phyloP scores from a whole-genome alignment of 2,888 invertebrate genomes.

The Neoascia interrupta region DNA sequence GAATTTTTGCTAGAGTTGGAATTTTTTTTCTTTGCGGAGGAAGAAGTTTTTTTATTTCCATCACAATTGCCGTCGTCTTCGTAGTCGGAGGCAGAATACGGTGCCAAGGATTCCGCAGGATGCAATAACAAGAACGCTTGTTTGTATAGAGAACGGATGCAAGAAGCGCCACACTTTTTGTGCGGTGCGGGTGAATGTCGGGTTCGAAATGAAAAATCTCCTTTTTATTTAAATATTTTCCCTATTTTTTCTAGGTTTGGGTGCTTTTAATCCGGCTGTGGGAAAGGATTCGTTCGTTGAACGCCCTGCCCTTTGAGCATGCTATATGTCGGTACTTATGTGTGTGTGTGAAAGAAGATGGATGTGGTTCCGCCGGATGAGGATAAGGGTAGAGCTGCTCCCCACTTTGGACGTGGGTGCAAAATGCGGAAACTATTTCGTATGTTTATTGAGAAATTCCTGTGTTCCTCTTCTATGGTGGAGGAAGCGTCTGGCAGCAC shows the following conservation, averaged over 20 bases:
- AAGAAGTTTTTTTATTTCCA: constrained; percentile 52
- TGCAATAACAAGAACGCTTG: constrained; percentile 68
- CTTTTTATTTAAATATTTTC: constrained; percentile 69
- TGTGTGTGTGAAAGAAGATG: constrained; percentile 60
- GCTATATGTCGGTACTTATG: background rate
- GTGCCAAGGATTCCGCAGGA: constrained; percentile 68
- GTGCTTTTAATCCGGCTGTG: constrained; percentile 61
- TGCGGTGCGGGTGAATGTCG: constrained; percentile 65
- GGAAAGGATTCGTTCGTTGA: constrained; percentile 59
- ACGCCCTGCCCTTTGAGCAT: constrained; percentile 45
- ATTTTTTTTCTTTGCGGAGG: constrained; percentile 30
- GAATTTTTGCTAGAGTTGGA: constrained; percentile 55
- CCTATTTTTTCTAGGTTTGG: constrained; percentile 21
- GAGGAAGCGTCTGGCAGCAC: constrained; percentile 37
- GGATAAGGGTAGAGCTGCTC: constrained; percentile 58
- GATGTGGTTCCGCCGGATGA: constrained; percentile 66
- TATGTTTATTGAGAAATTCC: constrained; percentile 79
- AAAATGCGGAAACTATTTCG: constrained; percentile 72
- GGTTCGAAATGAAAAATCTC: constrained; percentile 64
- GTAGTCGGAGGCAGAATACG: constrained; percentile 48
- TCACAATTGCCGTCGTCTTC: constrained; percentile 22
- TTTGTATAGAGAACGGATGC: constrained; percentile 66
- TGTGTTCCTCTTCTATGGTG: constrained; percentile 69
- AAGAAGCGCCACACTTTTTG: constrained; percentile 67
- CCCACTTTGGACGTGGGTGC: constrained; percentile 63